Percentiles rank a stretch among this genome's conserved stretches.
These are phyloP conservation scores for Heliopora coerulea DNA, from an alignment of 92 coral and sea anemone species.

Conservation along the genomic window DNA sequence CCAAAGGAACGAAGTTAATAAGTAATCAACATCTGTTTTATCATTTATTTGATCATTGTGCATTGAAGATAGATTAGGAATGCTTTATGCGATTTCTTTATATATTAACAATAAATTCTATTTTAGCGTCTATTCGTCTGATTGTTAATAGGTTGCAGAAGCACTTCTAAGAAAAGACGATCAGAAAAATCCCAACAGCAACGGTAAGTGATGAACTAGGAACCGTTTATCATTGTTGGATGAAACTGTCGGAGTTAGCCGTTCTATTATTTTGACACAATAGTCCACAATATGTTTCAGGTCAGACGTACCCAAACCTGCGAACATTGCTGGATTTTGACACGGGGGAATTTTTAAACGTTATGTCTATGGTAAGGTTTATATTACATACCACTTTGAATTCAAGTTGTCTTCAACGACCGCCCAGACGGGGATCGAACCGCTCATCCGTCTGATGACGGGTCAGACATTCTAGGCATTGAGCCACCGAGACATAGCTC, in stretches of 20 bases:
- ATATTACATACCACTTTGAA: neutral
- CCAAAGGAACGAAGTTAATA: too few species aligned
- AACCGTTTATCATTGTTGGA: neutral
- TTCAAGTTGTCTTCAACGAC: too few species aligned
- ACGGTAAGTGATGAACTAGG: constrained; percentile 5
- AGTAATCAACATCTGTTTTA: too few species aligned
- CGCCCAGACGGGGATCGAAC: too few species aligned
- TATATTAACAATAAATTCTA: too few species aligned
- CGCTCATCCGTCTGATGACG: too few species aligned
- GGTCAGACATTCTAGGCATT: too few species aligned
- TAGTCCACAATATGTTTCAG: constrained; percentile 35
- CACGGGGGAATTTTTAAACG: constrained; percentile 89
- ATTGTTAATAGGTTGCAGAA: constrained; percentile 21
- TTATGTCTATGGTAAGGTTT: constrained; percentile 80
- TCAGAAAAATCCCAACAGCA: neutral
- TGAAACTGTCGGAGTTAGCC: neutral
- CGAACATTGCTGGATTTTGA: constrained; percentile 75
- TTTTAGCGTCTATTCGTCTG: too few species aligned
- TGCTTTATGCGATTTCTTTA: too few species aligned
- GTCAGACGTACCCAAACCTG: constrained; percentile 67
- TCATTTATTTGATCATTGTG: too few species aligned
- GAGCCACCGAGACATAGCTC: too few species aligned
- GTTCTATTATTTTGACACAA: neutral
- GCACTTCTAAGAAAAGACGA: neutral
- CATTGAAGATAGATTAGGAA: too few species aligned